Evolutionary conservation across 2,113 vertebrate genomes (phyloP).

Genomic region (Oceanites oceanicus): DNA sequence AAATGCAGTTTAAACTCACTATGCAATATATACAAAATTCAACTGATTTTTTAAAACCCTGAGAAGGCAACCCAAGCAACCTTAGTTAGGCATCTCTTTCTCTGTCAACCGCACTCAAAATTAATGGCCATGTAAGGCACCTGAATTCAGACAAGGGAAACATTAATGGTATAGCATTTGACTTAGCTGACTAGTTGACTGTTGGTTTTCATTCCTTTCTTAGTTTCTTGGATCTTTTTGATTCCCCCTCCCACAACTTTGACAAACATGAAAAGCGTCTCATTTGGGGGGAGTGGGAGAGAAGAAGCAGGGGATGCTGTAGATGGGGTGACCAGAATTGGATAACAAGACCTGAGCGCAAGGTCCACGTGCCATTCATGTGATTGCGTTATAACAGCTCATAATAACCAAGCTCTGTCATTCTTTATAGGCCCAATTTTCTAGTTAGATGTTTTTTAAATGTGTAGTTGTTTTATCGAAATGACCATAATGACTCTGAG

Average conservation of each 20-base stretch:
- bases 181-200: background rate
- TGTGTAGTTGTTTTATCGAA: constrained; percentile 23
- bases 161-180: background rate
- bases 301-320: background rate
- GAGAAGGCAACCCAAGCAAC: background rate
- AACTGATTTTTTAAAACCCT: background rate
- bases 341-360: background rate
- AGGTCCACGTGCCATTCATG: background rate
- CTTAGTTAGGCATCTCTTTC: background rate
- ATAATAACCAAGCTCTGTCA: constrained; percentile 1
- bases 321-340: background rate
- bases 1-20: background rate
- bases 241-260: background rate
- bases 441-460: constrained; percentile 24
- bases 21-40: background rate
- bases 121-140: background rate
- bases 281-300: background rate
- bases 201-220: background rate
- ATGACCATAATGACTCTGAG: background rate
- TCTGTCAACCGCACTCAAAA: background rate
- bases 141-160: background rate
- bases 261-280: background rate
- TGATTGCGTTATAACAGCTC: background rate
- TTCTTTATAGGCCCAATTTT: constrained; percentile 17
- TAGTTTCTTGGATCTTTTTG: background rate